Evolutionary conservation across 1,140 invertebrate genomes (phyloP).

Genomic region (Drosophila melanogaster): DNA sequence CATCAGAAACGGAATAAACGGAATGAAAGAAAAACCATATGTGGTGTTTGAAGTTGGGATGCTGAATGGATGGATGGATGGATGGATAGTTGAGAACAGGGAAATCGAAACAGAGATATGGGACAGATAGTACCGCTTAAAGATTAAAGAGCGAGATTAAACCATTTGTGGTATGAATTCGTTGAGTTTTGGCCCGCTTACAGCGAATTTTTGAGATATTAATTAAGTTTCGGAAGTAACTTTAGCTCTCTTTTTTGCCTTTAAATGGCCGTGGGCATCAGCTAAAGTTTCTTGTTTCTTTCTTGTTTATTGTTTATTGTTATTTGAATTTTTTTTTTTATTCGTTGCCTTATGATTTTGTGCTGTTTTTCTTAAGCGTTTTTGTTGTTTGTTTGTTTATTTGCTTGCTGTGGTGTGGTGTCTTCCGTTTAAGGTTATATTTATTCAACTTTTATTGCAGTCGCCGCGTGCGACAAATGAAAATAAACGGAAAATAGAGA

Average conservation of each 20-base stretch:
- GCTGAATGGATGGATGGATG: not conserved
- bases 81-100: conserved; percentile 18
- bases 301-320: conserved; percentile 34
- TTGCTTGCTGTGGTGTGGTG: conserved; percentile 1
- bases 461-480: conserved; percentile 24
- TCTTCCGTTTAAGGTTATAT: conserved; percentile 32
- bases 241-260: not conserved
- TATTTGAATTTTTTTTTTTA: conserved; percentile 24
- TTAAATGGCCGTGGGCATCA: conserved; percentile 14
- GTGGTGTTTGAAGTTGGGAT: conserved; percentile 16
- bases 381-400: conserved; percentile 1
- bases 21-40: not conserved
- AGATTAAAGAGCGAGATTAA: conserved; percentile 2
- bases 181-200: not conserved
- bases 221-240: not conserved
- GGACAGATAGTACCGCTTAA: conserved; percentile 9
- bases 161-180: not conserved
- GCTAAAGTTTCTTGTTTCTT: conserved; percentile 17
- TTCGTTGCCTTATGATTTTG: conserved; percentile 19
- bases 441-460: conserved; percentile 35
- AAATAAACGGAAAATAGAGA: conserved; percentile 25
- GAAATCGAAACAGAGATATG: conserved; percentile 19
- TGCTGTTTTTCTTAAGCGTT: conserved; percentile 3
- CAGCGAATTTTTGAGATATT: not conserved
- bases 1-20: conserved; percentile 1